phyloP scores from a whole-genome alignment of 2,888 invertebrate species.

The Brachylomia viminalis region DNA sequence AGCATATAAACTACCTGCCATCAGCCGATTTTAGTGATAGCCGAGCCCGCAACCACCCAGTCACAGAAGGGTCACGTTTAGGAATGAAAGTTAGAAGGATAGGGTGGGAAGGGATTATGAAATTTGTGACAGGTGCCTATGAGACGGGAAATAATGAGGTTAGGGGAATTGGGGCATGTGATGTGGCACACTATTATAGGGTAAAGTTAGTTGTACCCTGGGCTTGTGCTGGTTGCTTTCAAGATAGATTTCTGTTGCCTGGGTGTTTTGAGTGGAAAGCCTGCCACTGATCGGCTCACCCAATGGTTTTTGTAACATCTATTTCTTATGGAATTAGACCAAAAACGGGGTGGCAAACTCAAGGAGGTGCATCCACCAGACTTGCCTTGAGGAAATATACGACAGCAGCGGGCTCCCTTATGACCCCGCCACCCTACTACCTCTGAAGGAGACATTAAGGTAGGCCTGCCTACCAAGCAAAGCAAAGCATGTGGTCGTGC shows the following conservation, averaged over 20 bases:
- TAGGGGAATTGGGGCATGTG: background rate
- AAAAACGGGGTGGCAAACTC: background rate
- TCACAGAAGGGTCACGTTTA: background rate
- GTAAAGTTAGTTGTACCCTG: background rate
- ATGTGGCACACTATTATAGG: background rate
- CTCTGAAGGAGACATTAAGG: background rate
- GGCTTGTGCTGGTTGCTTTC: background rate
- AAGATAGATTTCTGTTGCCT: background rate
- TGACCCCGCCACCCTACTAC: background rate
- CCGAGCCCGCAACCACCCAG: background rate
- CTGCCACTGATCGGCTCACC: background rate
- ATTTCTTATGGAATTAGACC: background rate
- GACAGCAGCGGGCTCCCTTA: background rate
- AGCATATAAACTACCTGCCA: background rate
- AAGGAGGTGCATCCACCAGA: background rate
- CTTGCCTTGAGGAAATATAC: background rate
- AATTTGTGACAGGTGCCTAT: background rate
- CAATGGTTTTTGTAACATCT: background rate
- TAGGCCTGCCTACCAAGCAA: background rate
- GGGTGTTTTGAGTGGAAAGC: background rate
- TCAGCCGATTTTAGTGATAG: background rate
- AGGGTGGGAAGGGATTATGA: background rate
- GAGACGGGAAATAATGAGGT: background rate
- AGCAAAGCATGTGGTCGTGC: background rate
- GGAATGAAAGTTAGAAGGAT: background rate